Evolutionary conservation across 2,797 vertebrate genomes (phyloP), one percentile per base, ranked within the genome.

Genomic region (Peromyscus aztecus): DNA sequence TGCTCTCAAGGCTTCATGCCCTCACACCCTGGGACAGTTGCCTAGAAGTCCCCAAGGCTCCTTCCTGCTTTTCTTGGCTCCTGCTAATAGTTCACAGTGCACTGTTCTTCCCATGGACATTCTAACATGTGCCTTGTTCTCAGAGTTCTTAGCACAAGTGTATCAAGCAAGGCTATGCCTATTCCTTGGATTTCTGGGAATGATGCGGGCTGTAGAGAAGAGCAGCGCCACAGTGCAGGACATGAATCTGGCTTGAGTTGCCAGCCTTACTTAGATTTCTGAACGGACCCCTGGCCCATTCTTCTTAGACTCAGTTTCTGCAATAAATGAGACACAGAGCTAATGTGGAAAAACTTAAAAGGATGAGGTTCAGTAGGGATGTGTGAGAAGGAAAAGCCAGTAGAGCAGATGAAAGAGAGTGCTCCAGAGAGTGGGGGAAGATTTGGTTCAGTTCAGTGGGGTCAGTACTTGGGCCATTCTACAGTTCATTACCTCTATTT

Each of bases 1-100:
- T 34, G 49, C 89, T 96, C 94, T 90, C 61, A 89, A 91, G 94
- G 37, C 55, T 57, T 29, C 16, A 81, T 37, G 90, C 17, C 37
- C 19, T 89, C 1, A 9, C 1, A 31, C n/a, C 14, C 27, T 78
- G 67, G 92, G 65, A 76, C 67, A 24, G 19, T 69, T 37, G 88
- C 90, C 91, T 81, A 95, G 46, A 84, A 65, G 24, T 57, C 43
- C 37, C 34, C 34, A 85, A 73, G 84, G 49, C 29, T 63, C 14
- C 10, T 52, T 80, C 37, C 12, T 52, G 23, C 49, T 63, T 31
- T 81, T 84, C 61, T 88, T 52, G 16, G n/a, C 57, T 57, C 21
- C 31, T 80, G 85, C 24, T 71, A 87, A 29, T 29, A 67, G 55
- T 63, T 34, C 67, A 34, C 14, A 89, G 46, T 63, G 59, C 40